These are phyloP conservation scores for Chaunax sp. DNA, from an alignment of 2,797 vertebrate genomes.

Conservation along the genomic window DNA sequence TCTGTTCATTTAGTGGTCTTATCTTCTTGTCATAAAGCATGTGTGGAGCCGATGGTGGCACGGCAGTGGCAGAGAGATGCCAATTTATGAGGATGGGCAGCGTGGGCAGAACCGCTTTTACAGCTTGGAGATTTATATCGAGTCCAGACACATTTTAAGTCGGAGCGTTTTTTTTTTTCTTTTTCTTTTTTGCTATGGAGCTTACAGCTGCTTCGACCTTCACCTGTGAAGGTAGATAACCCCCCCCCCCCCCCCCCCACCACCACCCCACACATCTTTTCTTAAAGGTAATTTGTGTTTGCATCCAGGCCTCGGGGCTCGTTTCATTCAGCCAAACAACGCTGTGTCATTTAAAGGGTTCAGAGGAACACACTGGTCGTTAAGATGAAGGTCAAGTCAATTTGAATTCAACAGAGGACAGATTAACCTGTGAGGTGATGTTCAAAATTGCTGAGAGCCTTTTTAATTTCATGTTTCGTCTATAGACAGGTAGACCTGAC, in stretches of 20 bases:
- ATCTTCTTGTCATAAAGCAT: slow-evolving; percentile 82
- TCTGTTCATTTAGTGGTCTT: slow-evolving; percentile 72
- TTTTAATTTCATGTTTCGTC: slow-evolving; percentile 73
- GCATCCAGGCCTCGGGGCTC: slow-evolving; percentile 39
- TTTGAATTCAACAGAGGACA: slow-evolving; percentile 68
- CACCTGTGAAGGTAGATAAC: slow-evolving; percentile 34
- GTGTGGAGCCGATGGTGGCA: slow-evolving; percentile 56
- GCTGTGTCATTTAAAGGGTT: slow-evolving; percentile 56
- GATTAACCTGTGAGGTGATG: slow-evolving; percentile 65
- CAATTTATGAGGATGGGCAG: slow-evolving; percentile 75
- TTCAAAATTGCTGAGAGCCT: slow-evolving; percentile 66
- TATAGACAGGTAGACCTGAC: slow-evolving; percentile 54
- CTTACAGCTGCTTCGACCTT: slow-evolving; percentile 53
- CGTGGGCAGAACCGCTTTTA: slow-evolving; percentile 69
- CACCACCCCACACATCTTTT: neutral
- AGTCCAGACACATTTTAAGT: slow-evolving; percentile 35
- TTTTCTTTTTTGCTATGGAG: neutral
- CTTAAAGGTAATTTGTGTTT: slow-evolving; percentile 61
- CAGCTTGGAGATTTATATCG: slow-evolving; percentile 68
- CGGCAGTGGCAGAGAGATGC: slow-evolving; percentile 44
- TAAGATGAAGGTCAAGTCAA: slow-evolving; percentile 68
- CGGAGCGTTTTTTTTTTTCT: slow-evolving; percentile 6
- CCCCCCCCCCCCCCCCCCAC: neutral
- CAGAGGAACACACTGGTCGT: slow-evolving; percentile 19
- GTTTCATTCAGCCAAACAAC: slow-evolving; percentile 65